These are phyloP conservation scores for Stichodactyla helianthus DNA, from an alignment of 64 coral and sea anemone genomes.

Conservation along the genomic window DNA sequence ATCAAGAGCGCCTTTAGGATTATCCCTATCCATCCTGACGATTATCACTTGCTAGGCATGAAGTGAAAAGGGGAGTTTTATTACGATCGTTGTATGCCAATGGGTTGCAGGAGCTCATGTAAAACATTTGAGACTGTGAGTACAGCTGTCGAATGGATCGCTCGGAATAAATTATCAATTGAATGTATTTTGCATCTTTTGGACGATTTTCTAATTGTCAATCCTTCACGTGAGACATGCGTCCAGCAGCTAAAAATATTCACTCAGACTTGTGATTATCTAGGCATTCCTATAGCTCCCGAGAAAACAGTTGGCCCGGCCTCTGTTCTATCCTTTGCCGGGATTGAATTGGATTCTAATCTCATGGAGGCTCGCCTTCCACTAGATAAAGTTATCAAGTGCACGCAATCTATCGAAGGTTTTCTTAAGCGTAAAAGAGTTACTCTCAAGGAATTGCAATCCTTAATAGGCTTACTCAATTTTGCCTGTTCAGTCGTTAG, in stretches of 20 bases:
- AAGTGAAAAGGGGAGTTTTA: slow-evolving; percentile 15
- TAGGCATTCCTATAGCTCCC: slow-evolving; percentile 29
- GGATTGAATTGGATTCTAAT: slow-evolving; percentile 14
- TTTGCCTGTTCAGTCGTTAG: slow-evolving; percentile 22
- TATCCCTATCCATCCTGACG: slow-evolving; percentile 5
- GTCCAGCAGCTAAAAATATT: not conserved
- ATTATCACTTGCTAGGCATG: slow-evolving; percentile 3
- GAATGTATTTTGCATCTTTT: not conserved
- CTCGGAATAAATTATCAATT: not conserved
- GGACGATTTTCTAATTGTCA: not conserved
- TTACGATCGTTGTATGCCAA: not conserved
- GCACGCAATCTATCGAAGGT: not conserved
- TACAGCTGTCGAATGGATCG: slow-evolving; percentile 12
- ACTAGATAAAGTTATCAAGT: not conserved
- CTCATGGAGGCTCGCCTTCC: slow-evolving; percentile 18
- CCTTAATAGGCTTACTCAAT: not conserved
- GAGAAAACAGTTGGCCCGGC: slow-evolving; percentile 19
- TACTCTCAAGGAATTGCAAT: not conserved
- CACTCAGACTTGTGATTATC: not conserved
- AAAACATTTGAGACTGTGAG: slow-evolving; percentile 37
- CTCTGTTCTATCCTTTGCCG: slow-evolving; percentile 7
- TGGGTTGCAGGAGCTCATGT: slow-evolving; percentile 24
- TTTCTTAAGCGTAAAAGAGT: not conserved
- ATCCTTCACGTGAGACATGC: not conserved
- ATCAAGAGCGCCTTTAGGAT: not conserved